Conservation (phyloP, 2,113 vertebrate genomes). For the Raphicerus campestris region DNA sequence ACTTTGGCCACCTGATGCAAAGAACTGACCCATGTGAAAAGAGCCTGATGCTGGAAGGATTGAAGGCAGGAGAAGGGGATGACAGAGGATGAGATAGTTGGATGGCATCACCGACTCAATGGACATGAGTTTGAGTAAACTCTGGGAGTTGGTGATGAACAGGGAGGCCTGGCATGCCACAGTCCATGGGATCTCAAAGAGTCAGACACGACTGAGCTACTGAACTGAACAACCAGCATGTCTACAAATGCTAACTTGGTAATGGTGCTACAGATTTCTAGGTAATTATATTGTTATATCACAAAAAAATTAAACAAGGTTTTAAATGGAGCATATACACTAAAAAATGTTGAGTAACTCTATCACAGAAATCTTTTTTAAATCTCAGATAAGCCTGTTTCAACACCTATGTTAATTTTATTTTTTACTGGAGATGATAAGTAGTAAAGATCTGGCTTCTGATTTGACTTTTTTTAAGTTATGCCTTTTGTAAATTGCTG, state of each 20-base stretch:
- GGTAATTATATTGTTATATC: neutral
- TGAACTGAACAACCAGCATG: neutral
- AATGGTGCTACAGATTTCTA: neutral
- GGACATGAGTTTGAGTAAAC: neutral
- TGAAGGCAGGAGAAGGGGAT: neutral
- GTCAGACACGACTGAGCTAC: neutral
- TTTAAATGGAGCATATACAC: neutral
- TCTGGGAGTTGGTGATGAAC: neutral
- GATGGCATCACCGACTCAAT: neutral
- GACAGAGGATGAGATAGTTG: neutral
- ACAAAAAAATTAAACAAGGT: neutral
- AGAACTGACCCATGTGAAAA: neutral
- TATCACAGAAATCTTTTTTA: neutral
- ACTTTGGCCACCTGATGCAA: neutral
- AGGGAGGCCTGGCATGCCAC: neutral
- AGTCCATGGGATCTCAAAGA: neutral
- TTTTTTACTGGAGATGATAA: neutral
- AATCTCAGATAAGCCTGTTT: neutral
- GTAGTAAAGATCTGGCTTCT: neutral
- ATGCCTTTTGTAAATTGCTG: neutral
- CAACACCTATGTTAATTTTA: neutral
- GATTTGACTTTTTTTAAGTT: neutral
- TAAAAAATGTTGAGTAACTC: neutral
- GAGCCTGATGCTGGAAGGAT: neutral
- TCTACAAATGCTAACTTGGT: neutral